phyloP scores from a whole-genome alignment of 1,140 invertebrate genomes.

The Drosophila seguyi region DNA sequence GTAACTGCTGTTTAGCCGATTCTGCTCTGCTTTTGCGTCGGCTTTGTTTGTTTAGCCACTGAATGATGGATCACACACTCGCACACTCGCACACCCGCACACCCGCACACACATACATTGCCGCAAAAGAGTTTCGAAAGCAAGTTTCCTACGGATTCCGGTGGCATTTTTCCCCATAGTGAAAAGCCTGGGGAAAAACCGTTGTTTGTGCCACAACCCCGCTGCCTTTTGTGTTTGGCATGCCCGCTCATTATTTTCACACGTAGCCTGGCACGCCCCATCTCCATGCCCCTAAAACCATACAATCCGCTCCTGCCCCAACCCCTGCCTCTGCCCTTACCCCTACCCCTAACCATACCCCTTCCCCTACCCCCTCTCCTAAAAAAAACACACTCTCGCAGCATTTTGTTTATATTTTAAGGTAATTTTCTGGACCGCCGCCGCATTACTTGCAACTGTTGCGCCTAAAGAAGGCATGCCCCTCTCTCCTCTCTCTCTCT shows the following conservation, averaged over 20 bases:
- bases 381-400: neutral
- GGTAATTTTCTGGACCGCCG: constrained; percentile 72
- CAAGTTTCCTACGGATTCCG: constrained; percentile 68
- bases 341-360: too few relatives aligned
- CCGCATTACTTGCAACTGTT: constrained; percentile 72
- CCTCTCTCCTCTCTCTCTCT: neutral
- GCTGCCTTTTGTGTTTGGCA: constrained; percentile 66
- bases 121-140: constrained; percentile 43
- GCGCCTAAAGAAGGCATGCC: constrained; percentile 52
- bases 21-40: constrained; percentile 21
- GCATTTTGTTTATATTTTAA: constrained; percentile 70
- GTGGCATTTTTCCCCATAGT: constrained; percentile 58
- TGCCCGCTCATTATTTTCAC: constrained; percentile 80
- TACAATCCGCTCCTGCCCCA: too few relatives aligned
- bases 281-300: neutral
- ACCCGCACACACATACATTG: constrained; percentile 10
- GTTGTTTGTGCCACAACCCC: constrained; percentile 42
- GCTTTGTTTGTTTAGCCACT: constrained; percentile 75
- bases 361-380: too few relatives aligned
- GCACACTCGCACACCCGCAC: constrained; percentile 36
- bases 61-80: constrained; percentile 75
- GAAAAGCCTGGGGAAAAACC: constrained; percentile 16
- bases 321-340: neutral
- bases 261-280: constrained; percentile 69
- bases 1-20: constrained; percentile 1